These are phyloP conservation scores for Arctia plantaginis DNA, from an alignment of 2,888 invertebrate genomes.

Conservation along the genomic window DNA sequence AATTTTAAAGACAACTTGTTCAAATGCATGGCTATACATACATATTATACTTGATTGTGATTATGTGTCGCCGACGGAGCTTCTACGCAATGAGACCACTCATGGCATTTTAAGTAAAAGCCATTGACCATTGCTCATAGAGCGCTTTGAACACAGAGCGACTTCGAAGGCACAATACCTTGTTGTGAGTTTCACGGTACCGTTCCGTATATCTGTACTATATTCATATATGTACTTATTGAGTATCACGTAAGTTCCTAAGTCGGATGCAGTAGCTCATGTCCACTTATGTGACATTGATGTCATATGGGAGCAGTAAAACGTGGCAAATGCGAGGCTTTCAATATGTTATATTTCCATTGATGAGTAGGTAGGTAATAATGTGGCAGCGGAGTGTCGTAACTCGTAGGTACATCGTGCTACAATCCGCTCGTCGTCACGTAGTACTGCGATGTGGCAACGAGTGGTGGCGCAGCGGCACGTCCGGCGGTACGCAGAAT, in stretches of 20 bases:
- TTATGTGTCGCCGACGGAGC: neutral
- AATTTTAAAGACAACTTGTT: neutral
- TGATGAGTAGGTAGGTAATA: conserved; percentile 9
- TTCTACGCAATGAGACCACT: conserved; percentile 1
- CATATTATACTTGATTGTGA: neutral
- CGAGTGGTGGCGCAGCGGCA: conserved; percentile 17
- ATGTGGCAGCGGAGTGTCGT: conserved; percentile 7
- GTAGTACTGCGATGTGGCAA: conserved; percentile 17
- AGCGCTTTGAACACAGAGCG: neutral
- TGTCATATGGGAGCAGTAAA: neutral
- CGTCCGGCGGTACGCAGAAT: conserved; percentile 21
- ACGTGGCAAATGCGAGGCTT: neutral
- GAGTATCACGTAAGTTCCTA: neutral
- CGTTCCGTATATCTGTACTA: too few relatives aligned
- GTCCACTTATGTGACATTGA: neutral
- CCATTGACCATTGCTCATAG: neutral
- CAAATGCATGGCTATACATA: neutral
- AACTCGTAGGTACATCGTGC: neutral
- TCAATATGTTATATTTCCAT: neutral
- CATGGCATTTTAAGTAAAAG: neutral
- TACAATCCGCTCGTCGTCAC: conserved; percentile 5
- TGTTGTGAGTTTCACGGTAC: neutral
- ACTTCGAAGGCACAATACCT: neutral
- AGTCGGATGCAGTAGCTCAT: neutral
- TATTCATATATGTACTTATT: neutral